Evolutionary conservation across 2,113 vertebrate species (phyloP).

Genomic region (Engraulis encrasicolus): DNA sequence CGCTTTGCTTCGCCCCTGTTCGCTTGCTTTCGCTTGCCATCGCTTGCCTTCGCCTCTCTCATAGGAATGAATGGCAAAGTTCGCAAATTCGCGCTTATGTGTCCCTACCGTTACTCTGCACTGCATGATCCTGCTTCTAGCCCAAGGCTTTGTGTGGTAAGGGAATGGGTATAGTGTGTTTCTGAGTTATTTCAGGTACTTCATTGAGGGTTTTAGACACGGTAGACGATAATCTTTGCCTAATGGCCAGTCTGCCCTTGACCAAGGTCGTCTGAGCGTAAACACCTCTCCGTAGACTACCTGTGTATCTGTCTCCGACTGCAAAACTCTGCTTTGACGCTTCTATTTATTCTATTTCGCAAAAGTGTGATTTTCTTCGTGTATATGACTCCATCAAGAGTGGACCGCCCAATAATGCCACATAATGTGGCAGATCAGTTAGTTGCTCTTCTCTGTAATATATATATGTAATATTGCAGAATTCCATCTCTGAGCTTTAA

Average conservation of each 20-base stretch:
- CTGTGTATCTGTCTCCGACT: not conserved
- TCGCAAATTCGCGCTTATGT: too few species aligned
- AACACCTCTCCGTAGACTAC: not conserved
- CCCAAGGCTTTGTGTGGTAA: too few species aligned
- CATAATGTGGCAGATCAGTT: constrained; percentile 54
- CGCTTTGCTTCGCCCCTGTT: too few species aligned
- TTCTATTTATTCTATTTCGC: too few species aligned
- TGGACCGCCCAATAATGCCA: constrained; percentile 57
- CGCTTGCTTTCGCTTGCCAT: too few species aligned
- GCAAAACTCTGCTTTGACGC: not conserved
- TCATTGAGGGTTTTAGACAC: not conserved
- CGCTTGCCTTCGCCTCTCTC: too few species aligned
- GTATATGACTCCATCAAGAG: constrained; percentile 38
- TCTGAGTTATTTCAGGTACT: not conserved
- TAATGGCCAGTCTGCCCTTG: not conserved
- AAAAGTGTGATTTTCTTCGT: constrained; percentile 33
- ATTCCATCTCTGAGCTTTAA: constrained; percentile 7
- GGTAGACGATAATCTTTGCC: too few species aligned
- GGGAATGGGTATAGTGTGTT: not conserved
- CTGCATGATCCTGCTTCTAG: too few species aligned
- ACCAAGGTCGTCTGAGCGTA: not conserved
- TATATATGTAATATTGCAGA: not conserved
- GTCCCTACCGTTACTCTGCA: too few species aligned
- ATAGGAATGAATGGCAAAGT: too few species aligned
- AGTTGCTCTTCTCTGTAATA: constrained; percentile 41